Base-by-base conservation (phyloP, 2,113 vertebrate genomes). In the Silurus glanis region DNA sequence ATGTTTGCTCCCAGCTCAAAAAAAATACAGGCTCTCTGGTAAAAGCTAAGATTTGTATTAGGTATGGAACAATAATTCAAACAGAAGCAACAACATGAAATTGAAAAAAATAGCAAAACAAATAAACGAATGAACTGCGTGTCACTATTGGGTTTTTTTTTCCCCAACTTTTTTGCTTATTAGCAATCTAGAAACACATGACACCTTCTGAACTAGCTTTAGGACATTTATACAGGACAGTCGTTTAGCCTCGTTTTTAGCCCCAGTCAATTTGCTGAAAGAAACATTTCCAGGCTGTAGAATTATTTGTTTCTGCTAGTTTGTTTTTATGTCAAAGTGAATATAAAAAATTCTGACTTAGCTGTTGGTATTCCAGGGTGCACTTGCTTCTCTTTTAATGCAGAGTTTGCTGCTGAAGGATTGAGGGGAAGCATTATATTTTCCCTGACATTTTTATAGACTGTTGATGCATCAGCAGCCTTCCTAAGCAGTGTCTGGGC, bases 371-470 rank as follows among this genome's bases (percentile, higher is more conserved):
- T 87, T 83, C 81, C 14, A 71, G 17, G 19, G 23, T n/a, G 66
- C 14, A 80, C 83, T 84, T 69, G 10, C 19, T 12, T 61, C 67
- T 75, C 17, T 37, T 45, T 55, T 74, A 80, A 87, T 74, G 78
- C 58, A 53, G 55, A 64, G 59, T n/a, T 56, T 85, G 83, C 74
- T 83, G 23, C 72, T 85, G 51, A 82, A 82, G 17, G 66, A 81
- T 79, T 83, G 53, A 71, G 66, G 83, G 69, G 64, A 25, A 72
- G 25, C 71, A 56, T 64, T 61, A 83, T 83, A 86, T 83, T 83
- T 37, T 79, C 80, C 64, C 56, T 49, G 75, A 88, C 85, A 28
- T 82, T 83, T 83, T 88, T 83, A 80, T 83, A 80, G 83, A 74
- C 83, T 72, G 51, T 64, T 58, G 67, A 79, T 84, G 67, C 82